These are phyloP conservation scores for Python bivittatus DNA, from an alignment of 2,113 vertebrate genomes.

Conservation along the genomic window DNA sequence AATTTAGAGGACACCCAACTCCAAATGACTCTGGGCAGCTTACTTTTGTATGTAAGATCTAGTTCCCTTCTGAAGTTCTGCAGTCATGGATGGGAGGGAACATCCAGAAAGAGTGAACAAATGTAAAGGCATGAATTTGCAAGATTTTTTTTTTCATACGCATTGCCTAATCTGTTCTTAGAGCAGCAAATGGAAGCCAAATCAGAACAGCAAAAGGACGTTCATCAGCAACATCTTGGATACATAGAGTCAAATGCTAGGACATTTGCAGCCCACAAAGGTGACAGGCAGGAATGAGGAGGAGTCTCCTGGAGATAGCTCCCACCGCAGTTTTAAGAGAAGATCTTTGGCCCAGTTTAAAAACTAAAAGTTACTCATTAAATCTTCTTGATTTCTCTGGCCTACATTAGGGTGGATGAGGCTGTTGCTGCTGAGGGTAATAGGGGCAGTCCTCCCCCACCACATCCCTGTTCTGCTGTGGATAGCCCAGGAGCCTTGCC, in stretches of 20 bases:
- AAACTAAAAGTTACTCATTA: not conserved
- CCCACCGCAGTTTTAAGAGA: not conserved
- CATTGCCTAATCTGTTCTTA: not conserved
- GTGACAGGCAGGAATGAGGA: not conserved
- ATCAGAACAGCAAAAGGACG: not conserved
- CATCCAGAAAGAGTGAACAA: not conserved
- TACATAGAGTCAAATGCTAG: no score
- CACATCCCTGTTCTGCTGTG: not conserved
- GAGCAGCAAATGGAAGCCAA: not conserved
- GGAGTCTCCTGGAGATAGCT: not conserved
- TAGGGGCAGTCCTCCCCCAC: not conserved
- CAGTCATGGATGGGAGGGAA: not conserved
- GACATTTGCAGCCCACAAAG: not conserved
- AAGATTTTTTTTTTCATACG: fast-evolving
- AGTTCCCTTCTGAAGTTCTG: not conserved
- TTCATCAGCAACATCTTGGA: not conserved
- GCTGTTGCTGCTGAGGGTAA: not conserved
- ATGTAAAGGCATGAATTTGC: not conserved
- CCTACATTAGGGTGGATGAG: not conserved
- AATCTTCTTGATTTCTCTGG: not conserved
- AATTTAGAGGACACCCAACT: not conserved
- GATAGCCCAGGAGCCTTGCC: not conserved
- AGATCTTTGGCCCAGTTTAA: not conserved
- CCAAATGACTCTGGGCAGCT: not conserved
- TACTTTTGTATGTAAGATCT: not conserved